Evolutionary conservation across 2,113 vertebrate species (phyloP), one percentile per base, ranked within the genome.

Genomic region (Perca flavescens): DNA sequence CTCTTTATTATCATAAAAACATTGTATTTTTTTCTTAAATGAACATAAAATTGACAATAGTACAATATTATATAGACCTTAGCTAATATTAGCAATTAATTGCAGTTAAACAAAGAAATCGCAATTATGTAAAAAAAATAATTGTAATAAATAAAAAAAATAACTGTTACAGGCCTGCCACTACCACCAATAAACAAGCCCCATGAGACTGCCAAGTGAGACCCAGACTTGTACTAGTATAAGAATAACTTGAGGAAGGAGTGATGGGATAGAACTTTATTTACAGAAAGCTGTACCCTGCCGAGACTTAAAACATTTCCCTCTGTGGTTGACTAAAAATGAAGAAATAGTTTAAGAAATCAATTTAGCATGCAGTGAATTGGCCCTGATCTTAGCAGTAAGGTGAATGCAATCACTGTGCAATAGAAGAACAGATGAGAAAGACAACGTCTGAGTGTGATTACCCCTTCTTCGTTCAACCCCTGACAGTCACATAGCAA

Each of bases 181-280:
- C 73, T 17, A 79, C 53, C 81, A 77, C 78, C 75, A 50, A 76
- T 61, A 79, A 82, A 77, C 82, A 52, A 79, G 49, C 57, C 69
- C 86, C 57, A n/a, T 3, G 65, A 52, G 86, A 77, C 36, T 6
- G 21, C 49, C 6, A n/a, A 65, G 61, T n/a, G 73, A 82, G 68
- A 81, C 43, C 66, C 34, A 83, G 49, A 80, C 63, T 74, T 74
- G 79, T 79, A 77, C 77, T 19, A 31, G 66, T 22, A 75, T 84
- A 86, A 85, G 47, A 88, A 88, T 83, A 86, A 80, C 85, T 47
- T 79, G 47, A 60, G 40, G 28, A 80, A 56, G 8, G 17, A 77
- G 31, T 62, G 36, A 61, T 65, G 61, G 53, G 52, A 12, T 15
- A 80, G 49, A 84, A 72, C 22, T 77, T 63, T 67, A 82, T 77